Evolutionary conservation across 2,888 invertebrate genomes (phyloP), one percentile per base, ranked within the genome.

Genomic region (Tenthredo mesomela): DNA sequence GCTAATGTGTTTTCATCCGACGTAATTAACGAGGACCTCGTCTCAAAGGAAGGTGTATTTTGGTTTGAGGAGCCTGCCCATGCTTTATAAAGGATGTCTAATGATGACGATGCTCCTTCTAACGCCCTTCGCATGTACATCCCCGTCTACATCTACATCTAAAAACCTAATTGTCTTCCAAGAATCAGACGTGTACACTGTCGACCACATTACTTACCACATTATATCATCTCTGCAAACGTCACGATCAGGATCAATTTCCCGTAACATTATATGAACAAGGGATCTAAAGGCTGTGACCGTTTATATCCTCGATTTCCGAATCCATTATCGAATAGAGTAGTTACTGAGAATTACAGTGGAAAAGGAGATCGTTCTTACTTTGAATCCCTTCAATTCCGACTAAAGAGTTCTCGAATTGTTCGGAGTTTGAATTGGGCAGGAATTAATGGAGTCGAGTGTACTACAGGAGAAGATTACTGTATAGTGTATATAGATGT

Each of bases 1-100:
- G 80, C 78, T 80, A 80, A 84, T 80, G 84, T 84, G 78, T 84
- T 84, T 84, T 84, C 84, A 65, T 84, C 84, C 77, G 58, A 54
- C 29, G 84, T 84, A 84, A 84, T 84, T 84, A 84, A 84, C 84
- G 77, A 77, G 78, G 84, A 67, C 77, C 83, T 58, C 18, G 10
- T 61, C 58, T 84, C 84, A 77, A 84, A 84, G 84, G 75, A 47
- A 83, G 33, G 83, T 67, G 25, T 37, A 58, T 61, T 25, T 21
- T 61, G 80, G 58, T 37, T 61, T 15, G 58, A 77, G 61, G 40
- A 61, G 18, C 80, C 80, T 21, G 37, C 15, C 40, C 21, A 21
- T 21, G 58, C n/a, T 61, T 80, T 37, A 80, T 58, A 80, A 50
- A 80, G 80, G 80, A 61, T 61, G 58, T 80, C 80, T 61, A 40